phyloP scores from a whole-genome alignment of 2,797 vertebrate species.

The Enteromius viviparus region DNA sequence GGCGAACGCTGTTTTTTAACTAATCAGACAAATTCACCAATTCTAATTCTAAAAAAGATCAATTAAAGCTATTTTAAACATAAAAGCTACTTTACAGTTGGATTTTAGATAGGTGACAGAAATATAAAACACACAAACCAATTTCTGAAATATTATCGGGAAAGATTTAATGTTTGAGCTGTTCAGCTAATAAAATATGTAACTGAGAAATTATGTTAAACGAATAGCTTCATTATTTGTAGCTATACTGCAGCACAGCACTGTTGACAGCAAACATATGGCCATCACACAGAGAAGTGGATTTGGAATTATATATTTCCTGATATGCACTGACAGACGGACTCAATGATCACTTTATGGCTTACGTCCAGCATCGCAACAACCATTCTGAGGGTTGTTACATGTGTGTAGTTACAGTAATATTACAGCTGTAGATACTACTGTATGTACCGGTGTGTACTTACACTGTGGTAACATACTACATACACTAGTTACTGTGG shows the following conservation, averaged over 20 bases:
- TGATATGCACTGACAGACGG: constrained; percentile 10
- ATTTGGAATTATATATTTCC: constrained; percentile 43
- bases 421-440: too few species aligned
- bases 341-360: constrained; percentile 18
- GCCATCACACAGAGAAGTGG: constrained; percentile 43
- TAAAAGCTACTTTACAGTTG: neutral
- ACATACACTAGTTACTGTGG: too few species aligned
- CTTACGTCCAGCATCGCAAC: neutral
- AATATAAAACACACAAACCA: neutral
- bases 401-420: too few species aligned
- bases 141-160: neutral
- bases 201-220: neutral
- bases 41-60: neutral
- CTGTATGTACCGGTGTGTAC: too few species aligned
- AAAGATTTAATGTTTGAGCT: neutral
- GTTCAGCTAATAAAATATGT: neutral
- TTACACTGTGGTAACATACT: too few species aligned
- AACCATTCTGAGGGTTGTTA: too few species aligned
- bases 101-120: neutral
- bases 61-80: too few species aligned
- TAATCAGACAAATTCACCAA: neutral
- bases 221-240: neutral
- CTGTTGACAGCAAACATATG: constrained; percentile 26
- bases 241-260: neutral
- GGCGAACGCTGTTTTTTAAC: too few species aligned